Evolutionary conservation across 2,797 vertebrate species (phyloP).

Genomic region (Gobio occitaniae): DNA sequence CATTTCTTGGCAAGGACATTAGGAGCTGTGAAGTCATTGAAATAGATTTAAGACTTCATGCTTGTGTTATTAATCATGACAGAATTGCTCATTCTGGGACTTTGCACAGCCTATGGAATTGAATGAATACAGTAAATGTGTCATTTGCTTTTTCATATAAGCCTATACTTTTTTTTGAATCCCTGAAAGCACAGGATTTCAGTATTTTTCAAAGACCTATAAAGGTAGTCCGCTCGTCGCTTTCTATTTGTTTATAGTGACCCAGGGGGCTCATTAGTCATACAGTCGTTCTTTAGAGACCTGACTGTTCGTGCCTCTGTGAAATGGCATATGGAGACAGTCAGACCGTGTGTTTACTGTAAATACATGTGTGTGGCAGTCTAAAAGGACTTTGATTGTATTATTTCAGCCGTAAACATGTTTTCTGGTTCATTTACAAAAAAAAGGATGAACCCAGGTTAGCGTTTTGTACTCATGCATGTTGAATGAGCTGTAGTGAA

Average conservation of each 20-base stretch:
- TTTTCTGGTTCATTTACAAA: conserved; percentile 20
- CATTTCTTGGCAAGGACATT: conserved; percentile 71
- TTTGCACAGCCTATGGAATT: conserved; percentile 30
- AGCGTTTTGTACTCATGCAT: conserved; percentile 17
- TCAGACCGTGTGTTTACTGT: conserved; percentile 12
- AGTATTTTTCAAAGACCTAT: conserved; percentile 17
- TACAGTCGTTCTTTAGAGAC: conserved; percentile 28
- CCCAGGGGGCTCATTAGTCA: conserved; percentile 36
- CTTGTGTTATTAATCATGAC: conserved; percentile 73
- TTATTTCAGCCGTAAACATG: conserved; percentile 21
- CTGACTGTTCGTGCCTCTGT: conserved; percentile 10
- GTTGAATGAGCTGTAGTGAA: conserved; percentile 23
- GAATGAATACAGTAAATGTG: conserved; percentile 25
- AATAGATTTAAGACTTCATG: conserved; percentile 69
- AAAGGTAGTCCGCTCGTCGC: background rate
- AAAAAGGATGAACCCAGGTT: background rate
- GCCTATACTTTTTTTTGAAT: conserved; percentile 8
- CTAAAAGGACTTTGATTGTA: conserved; percentile 8
- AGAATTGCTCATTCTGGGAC: conserved; percentile 61
- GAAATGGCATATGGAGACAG: conserved; percentile 37
- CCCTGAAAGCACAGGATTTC: conserved; percentile 1
- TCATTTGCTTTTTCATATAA: background rate
- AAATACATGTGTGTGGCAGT: background rate
- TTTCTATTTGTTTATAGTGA: conserved; percentile 33
- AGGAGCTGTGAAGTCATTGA: conserved; percentile 63